A percentile compares a stretch with the other conserved stretches of the same genome.
Evolutionary conservation across 1,140 invertebrate species (phyloP).

Genomic region (Pogonus chalceus): DNA sequence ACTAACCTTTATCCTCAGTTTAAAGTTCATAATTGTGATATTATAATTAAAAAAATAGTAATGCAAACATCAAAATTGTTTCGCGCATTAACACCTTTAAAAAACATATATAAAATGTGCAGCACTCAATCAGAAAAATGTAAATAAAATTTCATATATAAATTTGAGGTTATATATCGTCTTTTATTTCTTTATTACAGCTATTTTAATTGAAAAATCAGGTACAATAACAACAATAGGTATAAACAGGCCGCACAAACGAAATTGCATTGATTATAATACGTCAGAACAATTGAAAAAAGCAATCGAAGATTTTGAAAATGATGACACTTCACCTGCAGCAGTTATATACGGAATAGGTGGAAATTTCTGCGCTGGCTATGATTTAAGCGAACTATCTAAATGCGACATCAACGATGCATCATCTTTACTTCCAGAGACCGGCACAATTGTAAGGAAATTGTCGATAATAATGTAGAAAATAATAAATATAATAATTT

Average conservation of each 20-base stretch:
- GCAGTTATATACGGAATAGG: constrained; percentile 79
- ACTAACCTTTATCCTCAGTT: no score
- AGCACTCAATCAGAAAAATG: background rate
- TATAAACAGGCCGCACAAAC: constrained; percentile 72
- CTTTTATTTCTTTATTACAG: constrained; percentile 17
- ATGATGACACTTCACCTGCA: constrained; percentile 53
- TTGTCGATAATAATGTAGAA: background rate
- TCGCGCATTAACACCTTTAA: no score
- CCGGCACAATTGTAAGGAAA: constrained; percentile 30
- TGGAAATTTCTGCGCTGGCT: constrained; percentile 85
- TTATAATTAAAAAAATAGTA: no score
- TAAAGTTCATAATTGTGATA: no score
- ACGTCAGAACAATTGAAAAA: constrained; percentile 55
- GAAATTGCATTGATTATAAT: constrained; percentile 66
- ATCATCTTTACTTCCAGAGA: constrained; percentile 18
- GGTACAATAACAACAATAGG: constrained; percentile 63
- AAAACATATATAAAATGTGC: no score
- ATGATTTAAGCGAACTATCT: constrained; percentile 63
- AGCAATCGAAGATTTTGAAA: constrained; percentile 70
- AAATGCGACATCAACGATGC: constrained; percentile 31
- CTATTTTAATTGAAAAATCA: constrained; percentile 48
- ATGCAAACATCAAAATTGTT: no score
- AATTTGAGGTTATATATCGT: no score
- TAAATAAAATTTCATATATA: constrained; percentile 6
- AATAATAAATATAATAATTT: no score